Percentiles rank a stretch among this genome's conserved stretches.
phyloP scores from a whole-genome alignment of 2,888 invertebrate genomes.

The Liodrosophila aerea region DNA sequence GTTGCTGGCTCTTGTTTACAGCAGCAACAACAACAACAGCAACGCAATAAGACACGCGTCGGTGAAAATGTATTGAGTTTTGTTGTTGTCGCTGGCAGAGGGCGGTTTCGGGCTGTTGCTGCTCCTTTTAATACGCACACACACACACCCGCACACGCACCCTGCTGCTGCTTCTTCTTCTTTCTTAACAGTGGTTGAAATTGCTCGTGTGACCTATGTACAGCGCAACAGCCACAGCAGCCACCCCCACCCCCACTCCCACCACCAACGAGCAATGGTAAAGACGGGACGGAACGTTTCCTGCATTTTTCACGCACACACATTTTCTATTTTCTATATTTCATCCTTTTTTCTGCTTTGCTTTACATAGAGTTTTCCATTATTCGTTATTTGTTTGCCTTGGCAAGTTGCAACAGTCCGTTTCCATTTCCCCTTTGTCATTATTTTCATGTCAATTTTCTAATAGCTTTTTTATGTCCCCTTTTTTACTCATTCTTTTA shows the following conservation, averaged over 20 bases:
- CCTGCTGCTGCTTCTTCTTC: slow-evolving; percentile 13
- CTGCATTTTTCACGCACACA: slow-evolving; percentile 51
- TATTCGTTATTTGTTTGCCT: slow-evolving; percentile 46
- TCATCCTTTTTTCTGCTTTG: slow-evolving; percentile 14
- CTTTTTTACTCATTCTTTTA: slow-evolving; percentile 3
- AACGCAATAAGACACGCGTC: slow-evolving; percentile 36
- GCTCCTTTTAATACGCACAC: slow-evolving; percentile 38
- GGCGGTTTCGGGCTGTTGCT: slow-evolving; percentile 49
- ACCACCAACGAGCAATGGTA: slow-evolving; percentile 14
- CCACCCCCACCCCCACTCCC: slow-evolving; percentile 30
- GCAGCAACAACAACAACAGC: slow-evolving; percentile 35
- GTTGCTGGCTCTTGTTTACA: slow-evolving; percentile 58
- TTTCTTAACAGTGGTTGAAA: slow-evolving; percentile 59
- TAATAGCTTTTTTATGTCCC: slow-evolving; percentile 66
- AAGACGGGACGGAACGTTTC: slow-evolving; percentile 44
- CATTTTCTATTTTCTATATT: slow-evolving; percentile 43
- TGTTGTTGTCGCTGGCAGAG: slow-evolving; percentile 36
- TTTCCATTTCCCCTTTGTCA: slow-evolving; percentile 19
- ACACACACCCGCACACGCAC: slow-evolving; percentile 18
- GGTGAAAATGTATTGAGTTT: slow-evolving; percentile 32
- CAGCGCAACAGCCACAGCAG: slow-evolving; percentile 17
- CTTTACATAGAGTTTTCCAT: slow-evolving; percentile 25
- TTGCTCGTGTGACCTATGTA: slow-evolving; percentile 40
- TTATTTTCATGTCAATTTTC: slow-evolving; percentile 23
- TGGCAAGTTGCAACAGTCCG: slow-evolving; percentile 57